These are phyloP conservation scores for Sakesphorus luctuosus DNA, from an alignment of 2,113 vertebrate species.

Conservation along the genomic window DNA sequence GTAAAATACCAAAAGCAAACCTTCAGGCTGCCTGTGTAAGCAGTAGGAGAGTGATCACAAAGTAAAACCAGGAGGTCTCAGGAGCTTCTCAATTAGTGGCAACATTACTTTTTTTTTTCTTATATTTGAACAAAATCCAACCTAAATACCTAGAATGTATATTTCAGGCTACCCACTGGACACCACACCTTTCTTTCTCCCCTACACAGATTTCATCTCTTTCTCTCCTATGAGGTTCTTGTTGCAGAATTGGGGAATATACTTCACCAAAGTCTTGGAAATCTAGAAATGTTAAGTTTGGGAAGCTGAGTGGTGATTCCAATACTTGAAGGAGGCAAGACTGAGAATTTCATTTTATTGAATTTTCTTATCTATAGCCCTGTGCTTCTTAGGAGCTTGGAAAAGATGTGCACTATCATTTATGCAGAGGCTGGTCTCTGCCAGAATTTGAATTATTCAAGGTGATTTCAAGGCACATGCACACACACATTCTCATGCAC, in stretches of 20 bases:
- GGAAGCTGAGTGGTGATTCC: conserved; percentile 37
- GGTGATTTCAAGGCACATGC: not conserved
- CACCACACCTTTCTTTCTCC: not conserved
- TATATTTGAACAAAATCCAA: not conserved
- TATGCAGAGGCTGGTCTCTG: not conserved
- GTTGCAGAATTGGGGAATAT: not conserved
- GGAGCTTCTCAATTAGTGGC: not conserved
- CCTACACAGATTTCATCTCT: not conserved
- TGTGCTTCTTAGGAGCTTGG: not conserved
- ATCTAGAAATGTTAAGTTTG: conserved; percentile 10
- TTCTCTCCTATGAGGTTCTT: not conserved
- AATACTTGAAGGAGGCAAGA: conserved; percentile 10
- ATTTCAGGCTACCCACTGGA: not conserved
- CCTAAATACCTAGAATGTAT: not conserved
- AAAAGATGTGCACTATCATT: not conserved
- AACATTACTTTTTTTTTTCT: not conserved
- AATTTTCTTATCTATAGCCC: conserved; percentile 48
- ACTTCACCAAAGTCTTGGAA: conserved; percentile 32
- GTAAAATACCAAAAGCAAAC: conserved; percentile 9
- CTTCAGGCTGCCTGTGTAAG: not conserved
- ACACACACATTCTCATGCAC: not conserved
- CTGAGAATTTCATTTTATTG: conserved; percentile 17
- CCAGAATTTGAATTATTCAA: not conserved
- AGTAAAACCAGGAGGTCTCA: not conserved
- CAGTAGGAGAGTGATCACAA: not conserved